These are phyloP conservation scores for Beris chalybata DNA, from an alignment of 2,888 invertebrate species.

Conservation along the genomic window DNA sequence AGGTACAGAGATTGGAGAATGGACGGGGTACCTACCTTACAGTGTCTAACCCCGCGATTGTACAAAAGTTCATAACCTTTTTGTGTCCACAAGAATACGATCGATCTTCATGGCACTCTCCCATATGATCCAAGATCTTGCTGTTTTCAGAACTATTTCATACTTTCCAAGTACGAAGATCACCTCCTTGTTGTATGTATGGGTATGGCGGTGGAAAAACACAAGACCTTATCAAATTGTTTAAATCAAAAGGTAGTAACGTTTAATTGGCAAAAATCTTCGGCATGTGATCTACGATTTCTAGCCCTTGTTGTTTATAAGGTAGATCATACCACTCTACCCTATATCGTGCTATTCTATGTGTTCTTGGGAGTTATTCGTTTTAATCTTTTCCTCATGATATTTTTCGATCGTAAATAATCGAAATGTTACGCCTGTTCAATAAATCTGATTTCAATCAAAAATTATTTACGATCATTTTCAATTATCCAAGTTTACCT, in stretches of 20 bases:
- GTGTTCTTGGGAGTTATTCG: background rate
- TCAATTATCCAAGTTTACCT: slow-evolving; percentile 38
- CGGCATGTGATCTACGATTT: slow-evolving; percentile 32
- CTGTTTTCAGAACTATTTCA: slow-evolving; percentile 36
- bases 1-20: background rate
- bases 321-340: background rate
- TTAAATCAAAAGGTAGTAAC: slow-evolving; percentile 32
- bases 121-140: slow-evolving; percentile 7
- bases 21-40: background rate
- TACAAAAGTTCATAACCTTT: slow-evolving; percentile 37
- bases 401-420: slow-evolving; percentile 35
- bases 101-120: slow-evolving; percentile 35
- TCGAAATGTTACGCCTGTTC: slow-evolving; percentile 38
- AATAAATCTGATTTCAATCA: slow-evolving; percentile 39
- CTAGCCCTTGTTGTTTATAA: background rate
- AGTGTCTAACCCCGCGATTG: slow-evolving; percentile 25
- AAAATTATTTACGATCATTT: slow-evolving; percentile 39
- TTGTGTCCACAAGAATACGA: slow-evolving; percentile 37
- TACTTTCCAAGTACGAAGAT: slow-evolving; percentile 4
- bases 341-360: background rate
- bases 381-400: background rate
- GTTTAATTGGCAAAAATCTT: slow-evolving; percentile 37
- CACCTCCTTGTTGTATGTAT: background rate
- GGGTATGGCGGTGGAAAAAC: background rate
- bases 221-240: slow-evolving; percentile 33